phyloP scores from a whole-genome alignment of 2,113 vertebrate genomes.

The Hemiscyllium ocellatum region DNA sequence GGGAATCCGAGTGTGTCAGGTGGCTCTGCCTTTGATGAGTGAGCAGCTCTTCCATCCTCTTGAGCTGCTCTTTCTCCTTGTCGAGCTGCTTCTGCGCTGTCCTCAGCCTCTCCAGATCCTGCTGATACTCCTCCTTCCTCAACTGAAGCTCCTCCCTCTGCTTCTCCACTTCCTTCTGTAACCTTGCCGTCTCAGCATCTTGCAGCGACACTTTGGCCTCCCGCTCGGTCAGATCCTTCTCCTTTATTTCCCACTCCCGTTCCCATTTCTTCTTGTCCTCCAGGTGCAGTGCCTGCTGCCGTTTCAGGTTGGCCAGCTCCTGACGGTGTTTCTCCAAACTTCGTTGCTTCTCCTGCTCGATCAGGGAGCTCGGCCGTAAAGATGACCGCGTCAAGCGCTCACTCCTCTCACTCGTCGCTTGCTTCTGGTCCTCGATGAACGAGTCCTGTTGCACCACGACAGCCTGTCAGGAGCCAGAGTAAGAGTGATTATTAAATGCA shows the following conservation, averaged over 20 bases:
- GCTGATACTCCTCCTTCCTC: conserved; percentile 70
- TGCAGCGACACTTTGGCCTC: conserved; percentile 59
- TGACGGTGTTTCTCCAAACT: conserved; percentile 91
- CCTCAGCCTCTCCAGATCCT: conserved; percentile 75
- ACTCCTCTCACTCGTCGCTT: conserved; percentile 68
- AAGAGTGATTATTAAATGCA: neutral
- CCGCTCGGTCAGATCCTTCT: conserved; percentile 64
- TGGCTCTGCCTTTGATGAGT: conserved; percentile 50
- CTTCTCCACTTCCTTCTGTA: conserved; percentile 61
- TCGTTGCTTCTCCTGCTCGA: conserved; percentile 95
- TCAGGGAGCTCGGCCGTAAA: conserved; percentile 71
- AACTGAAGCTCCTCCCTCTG: conserved; percentile 60
- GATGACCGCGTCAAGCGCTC: conserved; percentile 49
- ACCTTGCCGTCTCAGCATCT: conserved; percentile 61
- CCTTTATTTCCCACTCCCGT: conserved; percentile 72
- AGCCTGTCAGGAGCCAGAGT: conserved; percentile 52
- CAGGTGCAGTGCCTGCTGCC: conserved; percentile 74
- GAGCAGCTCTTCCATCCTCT: conserved; percentile 60
- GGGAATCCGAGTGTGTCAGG: neutral
- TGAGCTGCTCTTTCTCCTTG: conserved; percentile 67
- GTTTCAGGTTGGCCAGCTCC: conserved; percentile 81
- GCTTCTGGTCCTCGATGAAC: conserved; percentile 87
- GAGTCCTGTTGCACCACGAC: conserved; percentile 92
- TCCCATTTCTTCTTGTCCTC: conserved; percentile 73
- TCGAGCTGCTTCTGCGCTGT: conserved; percentile 77